Conservation (phyloP, 2,113 vertebrate genomes). For the Camelus dromedarius region DNA sequence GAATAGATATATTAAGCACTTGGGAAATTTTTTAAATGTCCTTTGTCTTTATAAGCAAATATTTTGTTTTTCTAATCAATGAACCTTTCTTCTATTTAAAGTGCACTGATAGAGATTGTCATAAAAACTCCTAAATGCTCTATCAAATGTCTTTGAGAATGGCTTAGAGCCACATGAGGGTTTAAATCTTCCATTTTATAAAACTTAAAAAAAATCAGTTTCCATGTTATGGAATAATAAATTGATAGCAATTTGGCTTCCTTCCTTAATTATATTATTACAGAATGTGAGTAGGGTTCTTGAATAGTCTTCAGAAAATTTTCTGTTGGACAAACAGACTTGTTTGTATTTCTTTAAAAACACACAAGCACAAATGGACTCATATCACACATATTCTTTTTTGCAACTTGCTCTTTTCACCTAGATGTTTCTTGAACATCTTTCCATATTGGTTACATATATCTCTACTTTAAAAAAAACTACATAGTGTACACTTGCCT, state of each 20-base stretch:
- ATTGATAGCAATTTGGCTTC: neutral
- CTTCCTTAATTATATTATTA: slow-evolving; percentile 39
- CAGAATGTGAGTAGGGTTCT: slow-evolving; percentile 31
- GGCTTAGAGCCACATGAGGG: neutral
- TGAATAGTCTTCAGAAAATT: slow-evolving; percentile 14
- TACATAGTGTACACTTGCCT: neutral
- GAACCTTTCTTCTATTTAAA: slow-evolving; percentile 33
- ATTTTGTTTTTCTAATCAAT: slow-evolving; percentile 53
- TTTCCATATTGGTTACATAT: neutral
- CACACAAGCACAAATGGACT: neutral
- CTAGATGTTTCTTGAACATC: neutral
- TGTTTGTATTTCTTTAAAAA: slow-evolving; percentile 25
- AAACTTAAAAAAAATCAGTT: neutral
- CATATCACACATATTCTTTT: neutral
- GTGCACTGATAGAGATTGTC: neutral
- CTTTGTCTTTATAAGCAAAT: slow-evolving; percentile 15
- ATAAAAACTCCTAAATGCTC: neutral
- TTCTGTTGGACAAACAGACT: neutral
- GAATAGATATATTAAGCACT: neutral
- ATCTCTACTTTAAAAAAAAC: neutral
- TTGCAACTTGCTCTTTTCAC: neutral
- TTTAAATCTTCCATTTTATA: slow-evolving; percentile 43
- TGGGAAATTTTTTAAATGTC: neutral
- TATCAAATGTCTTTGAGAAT: slow-evolving; percentile 17
- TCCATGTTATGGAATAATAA: neutral